A percentile compares a stretch with the other conserved stretches of the same genome.
These are phyloP conservation scores for Chloroclysta siterata DNA, from an alignment of 2,888 invertebrate genomes.

Conservation along the genomic window DNA sequence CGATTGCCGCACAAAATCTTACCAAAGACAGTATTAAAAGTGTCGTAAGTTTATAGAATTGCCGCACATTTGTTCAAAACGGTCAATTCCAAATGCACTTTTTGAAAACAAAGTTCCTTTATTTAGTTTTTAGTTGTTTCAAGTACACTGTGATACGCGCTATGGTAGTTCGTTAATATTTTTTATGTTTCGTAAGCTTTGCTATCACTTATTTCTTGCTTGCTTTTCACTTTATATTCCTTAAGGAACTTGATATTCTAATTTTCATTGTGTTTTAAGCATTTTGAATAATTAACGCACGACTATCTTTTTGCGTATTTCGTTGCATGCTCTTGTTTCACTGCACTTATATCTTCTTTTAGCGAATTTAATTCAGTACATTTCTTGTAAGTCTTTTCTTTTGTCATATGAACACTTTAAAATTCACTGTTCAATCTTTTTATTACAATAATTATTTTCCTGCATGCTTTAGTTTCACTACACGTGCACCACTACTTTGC, in stretches of 20 bases:
- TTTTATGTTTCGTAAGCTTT: constrained; percentile 17
- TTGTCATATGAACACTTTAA: too few relatives aligned
- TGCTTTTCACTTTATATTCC: constrained; percentile 16
- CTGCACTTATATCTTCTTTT: not conserved
- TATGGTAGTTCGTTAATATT: constrained; percentile 58
- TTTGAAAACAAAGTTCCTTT: constrained; percentile 62
- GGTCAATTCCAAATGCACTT: constrained; percentile 76
- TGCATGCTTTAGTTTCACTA: too few relatives aligned
- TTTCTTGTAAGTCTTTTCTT: too few relatives aligned
- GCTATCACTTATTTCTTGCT: constrained; percentile 10
- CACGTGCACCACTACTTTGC: too few relatives aligned
- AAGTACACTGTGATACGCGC: constrained; percentile 82
- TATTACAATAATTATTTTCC: too few relatives aligned
- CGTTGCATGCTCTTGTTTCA: not conserved
- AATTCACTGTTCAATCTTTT: too few relatives aligned
- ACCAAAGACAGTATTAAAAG: constrained; percentile 83
- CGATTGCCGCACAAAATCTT: constrained; percentile 61
- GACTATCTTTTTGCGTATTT: not conserved
- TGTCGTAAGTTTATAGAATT: constrained; percentile 66
- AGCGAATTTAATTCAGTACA: too few relatives aligned
- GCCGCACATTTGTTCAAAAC: constrained; percentile 83
- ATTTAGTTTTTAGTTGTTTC: constrained; percentile 56
- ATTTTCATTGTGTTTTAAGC: not conserved
- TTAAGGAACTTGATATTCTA: not conserved
- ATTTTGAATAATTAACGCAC: not conserved